Conservation (phyloP, 1,140 invertebrate genomes). For the Nixonia krombeini region DNA sequence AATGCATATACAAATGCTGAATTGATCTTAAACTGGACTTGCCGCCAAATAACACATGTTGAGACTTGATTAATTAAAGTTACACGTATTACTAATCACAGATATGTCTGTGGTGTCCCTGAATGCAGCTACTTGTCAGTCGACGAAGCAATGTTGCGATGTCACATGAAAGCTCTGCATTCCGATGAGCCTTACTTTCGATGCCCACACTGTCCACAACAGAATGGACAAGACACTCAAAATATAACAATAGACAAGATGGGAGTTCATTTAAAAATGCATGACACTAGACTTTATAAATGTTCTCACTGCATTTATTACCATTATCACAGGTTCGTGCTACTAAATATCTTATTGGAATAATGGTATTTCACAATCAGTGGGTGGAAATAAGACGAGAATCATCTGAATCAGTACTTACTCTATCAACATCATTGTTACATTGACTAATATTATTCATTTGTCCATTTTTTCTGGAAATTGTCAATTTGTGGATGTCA, state of each 20-base stretch:
- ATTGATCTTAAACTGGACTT: no score
- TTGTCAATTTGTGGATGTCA: no score
- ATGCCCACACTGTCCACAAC: constrained; percentile 79
- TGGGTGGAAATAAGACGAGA: constrained; percentile 4
- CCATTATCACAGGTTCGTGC: constrained; percentile 73
- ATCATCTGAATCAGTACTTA: neutral
- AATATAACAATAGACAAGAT: constrained; percentile 74
- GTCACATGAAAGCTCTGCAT: constrained; percentile 82
- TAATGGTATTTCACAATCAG: neutral
- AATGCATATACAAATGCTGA: no score
- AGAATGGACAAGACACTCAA: constrained; percentile 59
- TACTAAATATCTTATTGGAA: constrained; percentile 25
- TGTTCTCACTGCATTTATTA: constrained; percentile 79
- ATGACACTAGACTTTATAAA: constrained; percentile 79
- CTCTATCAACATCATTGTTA: neutral
- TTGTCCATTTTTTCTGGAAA: no score
- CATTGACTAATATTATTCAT: neutral
- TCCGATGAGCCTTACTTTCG: constrained; percentile 74
- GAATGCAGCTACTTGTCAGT: constrained; percentile 81
- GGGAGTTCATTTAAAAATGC: constrained; percentile 81
- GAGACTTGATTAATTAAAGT: no score
- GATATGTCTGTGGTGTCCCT: constrained; percentile 79
- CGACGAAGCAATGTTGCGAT: constrained; percentile 79
- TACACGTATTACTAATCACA: constrained; percentile 49
- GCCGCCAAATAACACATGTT: no score